Conservation (phyloP, 2,797 vertebrate genomes). For the Harpagifer antarcticus region DNA sequence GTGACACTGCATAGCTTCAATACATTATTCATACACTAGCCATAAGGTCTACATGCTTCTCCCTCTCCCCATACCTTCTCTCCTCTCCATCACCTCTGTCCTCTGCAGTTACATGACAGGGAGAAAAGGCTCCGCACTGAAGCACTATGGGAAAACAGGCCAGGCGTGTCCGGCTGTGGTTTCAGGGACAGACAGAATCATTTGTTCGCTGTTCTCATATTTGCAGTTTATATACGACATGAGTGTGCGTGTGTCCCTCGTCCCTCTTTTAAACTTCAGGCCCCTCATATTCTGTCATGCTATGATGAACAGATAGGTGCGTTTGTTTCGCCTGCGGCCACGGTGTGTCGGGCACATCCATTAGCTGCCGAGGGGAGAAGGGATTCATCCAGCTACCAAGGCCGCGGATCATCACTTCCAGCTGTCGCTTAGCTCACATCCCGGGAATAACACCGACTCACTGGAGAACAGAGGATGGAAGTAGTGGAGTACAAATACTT, state of each 20-base stretch:
- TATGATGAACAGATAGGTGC: constrained; percentile 44
- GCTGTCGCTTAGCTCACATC: constrained; percentile 49
- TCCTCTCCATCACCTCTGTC: constrained; percentile 6
- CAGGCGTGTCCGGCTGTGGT: constrained; percentile 35
- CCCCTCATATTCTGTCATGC: constrained; percentile 26
- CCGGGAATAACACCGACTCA: constrained; percentile 28
- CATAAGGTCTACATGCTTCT: constrained; percentile 41
- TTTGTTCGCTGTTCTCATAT: constrained; percentile 23
- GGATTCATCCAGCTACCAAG: constrained; percentile 34
- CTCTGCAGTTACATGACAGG: constrained; percentile 38
- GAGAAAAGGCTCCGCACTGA: constrained; percentile 10
- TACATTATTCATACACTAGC: constrained; percentile 63
- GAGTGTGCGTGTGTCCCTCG: constrained; percentile 10
- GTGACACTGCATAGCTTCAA: constrained; percentile 28
- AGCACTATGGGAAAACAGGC: constrained; percentile 10
- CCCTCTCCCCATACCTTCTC: neutral
- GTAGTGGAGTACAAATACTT: too few relatives aligned
- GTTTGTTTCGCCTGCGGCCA: constrained; percentile 23
- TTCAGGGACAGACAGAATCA: constrained; percentile 3
- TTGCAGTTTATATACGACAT: neutral
- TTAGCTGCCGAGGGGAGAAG: constrained; percentile 42
- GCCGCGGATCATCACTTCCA: constrained; percentile 49
- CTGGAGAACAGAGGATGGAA: constrained; percentile 9
- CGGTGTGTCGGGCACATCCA: constrained; percentile 40
- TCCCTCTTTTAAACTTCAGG: constrained; percentile 41